Evolutionary conservation across 2,113 vertebrate genomes (phyloP), one percentile per base, ranked within the genome.

Genomic region (Neomonachus schauinslandi): DNA sequence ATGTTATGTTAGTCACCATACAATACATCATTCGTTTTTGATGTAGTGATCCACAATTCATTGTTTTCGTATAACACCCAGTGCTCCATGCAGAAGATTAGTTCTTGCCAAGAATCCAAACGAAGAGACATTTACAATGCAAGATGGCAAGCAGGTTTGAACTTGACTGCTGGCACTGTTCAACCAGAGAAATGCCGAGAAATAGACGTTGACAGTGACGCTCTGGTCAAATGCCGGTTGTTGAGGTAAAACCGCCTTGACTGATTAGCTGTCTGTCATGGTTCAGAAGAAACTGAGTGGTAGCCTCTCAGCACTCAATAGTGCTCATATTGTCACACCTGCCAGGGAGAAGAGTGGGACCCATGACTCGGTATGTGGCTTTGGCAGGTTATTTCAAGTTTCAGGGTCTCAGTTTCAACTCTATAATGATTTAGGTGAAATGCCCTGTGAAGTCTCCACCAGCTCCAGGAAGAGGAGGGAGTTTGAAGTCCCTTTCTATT

Each of bases 281-380:
- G 5, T 19, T 33, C 53, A 80, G n/a, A 74, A 46, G 31, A 74
- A 39, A 18, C 15, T 39, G 31, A 21, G 22, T 7, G 16, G 63
- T 79, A 39, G 39, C 22, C 69, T 4, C 4, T 0, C n/a, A n/a
- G n/a, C n/a, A n/a, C n/a, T n/a, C n/a, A n/a, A n/a, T n/a, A n/a
- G 3, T 2, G 1, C n/a, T 36, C 42, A 24, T 13, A 2, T 19
- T 49, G 49, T 36, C 77, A 11, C 13, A 15, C 24, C 83, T 71
- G 21, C 7, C 24, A 16, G 14, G 22, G 53, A 53, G n/a, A 61
- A 21, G 4, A 49, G 16, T 42, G 3, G 55, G 57, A 5, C 21
- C n/a, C n/a, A 0, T 2, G 16, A 5, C 26, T 19, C 0, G 0
- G 6, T 24, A 3, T 51, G 4, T 21, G 65, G 11, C 26, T 28